Conservation (phyloP, 2,113 vertebrate species). For the Chaetodon auriga region DNA sequence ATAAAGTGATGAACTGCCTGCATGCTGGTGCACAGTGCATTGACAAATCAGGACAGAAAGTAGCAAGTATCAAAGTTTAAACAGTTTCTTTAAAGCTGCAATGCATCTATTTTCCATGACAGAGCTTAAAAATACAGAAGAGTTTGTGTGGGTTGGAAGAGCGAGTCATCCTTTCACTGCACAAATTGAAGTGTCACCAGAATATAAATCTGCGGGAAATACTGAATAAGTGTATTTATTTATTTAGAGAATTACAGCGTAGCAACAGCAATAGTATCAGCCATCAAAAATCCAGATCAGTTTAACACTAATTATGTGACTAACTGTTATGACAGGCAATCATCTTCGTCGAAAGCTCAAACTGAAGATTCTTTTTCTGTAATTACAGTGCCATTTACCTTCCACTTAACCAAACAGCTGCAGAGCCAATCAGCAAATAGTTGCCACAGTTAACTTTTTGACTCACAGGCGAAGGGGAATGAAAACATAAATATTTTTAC, state of each 20-base stretch:
- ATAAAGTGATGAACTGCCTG: neutral
- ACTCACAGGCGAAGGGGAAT: too few relatives aligned
- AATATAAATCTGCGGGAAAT: neutral
- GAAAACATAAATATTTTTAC: too few relatives aligned
- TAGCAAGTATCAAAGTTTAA: neutral
- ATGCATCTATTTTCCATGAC: neutral
- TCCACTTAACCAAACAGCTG: neutral
- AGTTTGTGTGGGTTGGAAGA: neutral
- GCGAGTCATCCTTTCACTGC: neutral
- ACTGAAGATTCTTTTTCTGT: neutral
- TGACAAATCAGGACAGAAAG: neutral
- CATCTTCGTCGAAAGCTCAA: slow-evolving; percentile 1
- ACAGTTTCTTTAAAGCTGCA: neutral
- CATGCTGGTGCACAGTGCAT: neutral
- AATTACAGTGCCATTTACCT: slow-evolving; percentile 1
- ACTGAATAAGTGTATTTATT: neutral
- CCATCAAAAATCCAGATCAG: neutral
- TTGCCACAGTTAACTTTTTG: too few relatives aligned
- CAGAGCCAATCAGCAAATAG: slow-evolving; percentile 6
- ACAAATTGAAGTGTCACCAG: neutral
- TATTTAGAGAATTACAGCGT: neutral
- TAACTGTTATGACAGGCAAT: slow-evolving; percentile 11
- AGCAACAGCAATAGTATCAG: neutral
- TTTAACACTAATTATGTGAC: neutral
- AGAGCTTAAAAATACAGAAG: slow-evolving; percentile 1